These are phyloP conservation scores for Otis tarda DNA, from an alignment of 2,113 vertebrate genomes.

Conservation along the genomic window DNA sequence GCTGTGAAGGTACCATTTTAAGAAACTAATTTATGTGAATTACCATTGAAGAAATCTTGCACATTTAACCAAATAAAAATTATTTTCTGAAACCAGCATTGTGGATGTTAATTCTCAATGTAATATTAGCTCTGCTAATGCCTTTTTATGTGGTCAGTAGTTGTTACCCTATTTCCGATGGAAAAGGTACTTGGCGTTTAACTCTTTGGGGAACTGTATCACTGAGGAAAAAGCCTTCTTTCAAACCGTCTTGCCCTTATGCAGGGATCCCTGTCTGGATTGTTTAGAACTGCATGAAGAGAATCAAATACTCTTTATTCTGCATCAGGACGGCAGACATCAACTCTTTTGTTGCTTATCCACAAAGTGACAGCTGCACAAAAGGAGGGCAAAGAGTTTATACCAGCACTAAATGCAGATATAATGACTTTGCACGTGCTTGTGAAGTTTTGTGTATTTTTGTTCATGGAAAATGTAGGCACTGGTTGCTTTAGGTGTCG, in stretches of 20 bases:
- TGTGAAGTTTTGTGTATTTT: background rate
- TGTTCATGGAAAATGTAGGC: background rate
- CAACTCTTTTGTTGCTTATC: background rate
- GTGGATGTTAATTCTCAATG: background rate
- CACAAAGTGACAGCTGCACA: background rate
- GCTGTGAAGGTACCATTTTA: background rate
- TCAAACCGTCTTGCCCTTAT: background rate
- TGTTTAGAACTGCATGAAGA: background rate
- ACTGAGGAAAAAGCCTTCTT: background rate
- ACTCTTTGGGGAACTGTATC: background rate
- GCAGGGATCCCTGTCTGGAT: background rate
- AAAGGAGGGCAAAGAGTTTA: background rate
- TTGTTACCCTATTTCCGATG: background rate
- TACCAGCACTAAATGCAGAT: background rate
- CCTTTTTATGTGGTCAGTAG: background rate
- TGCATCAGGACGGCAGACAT: background rate
- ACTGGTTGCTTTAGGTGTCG: background rate
- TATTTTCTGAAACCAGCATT: background rate
- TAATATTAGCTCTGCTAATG: background rate
- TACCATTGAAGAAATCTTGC: background rate
- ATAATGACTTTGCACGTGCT: rapidly evolving
- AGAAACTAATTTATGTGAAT: background rate
- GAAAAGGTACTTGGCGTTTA: background rate
- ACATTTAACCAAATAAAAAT: background rate
- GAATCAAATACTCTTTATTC: background rate